phyloP scores from a whole-genome alignment of 1,140 invertebrate species.

The Periplaneta americana region DNA sequence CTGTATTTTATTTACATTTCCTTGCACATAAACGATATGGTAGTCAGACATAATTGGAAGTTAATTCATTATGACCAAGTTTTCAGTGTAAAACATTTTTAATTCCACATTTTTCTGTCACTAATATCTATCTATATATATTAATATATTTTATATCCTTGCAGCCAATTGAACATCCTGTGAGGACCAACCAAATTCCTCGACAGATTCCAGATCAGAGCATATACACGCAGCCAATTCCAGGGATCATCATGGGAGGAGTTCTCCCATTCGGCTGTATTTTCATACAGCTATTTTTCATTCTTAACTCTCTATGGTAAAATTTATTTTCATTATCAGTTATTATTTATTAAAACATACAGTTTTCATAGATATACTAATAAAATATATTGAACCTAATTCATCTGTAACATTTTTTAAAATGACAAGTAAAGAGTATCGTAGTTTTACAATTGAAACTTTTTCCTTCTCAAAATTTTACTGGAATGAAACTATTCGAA shows the following conservation, averaged over 20 bases:
- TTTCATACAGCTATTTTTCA: slow-evolving; percentile 99
- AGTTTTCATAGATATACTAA: neutral
- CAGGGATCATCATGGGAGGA: slow-evolving; percentile 94
- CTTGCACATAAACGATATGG: too few species aligned
- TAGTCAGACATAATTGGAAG: too few species aligned
- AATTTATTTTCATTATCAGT: too few species aligned
- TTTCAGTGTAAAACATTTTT: too few species aligned
- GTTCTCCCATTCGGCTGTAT: slow-evolving; percentile 98
- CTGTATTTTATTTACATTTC: too few species aligned
- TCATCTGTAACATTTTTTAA: neutral
- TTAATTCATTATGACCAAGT: too few species aligned
- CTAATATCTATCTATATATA: neutral
- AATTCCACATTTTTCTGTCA: neutral
- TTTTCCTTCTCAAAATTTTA: too few species aligned
- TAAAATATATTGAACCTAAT: neutral
- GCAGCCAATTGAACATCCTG: slow-evolving; percentile 90
- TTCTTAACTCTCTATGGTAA: slow-evolving; percentile 95
- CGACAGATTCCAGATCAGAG: slow-evolving; percentile 97
- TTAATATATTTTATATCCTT: slow-evolving; percentile 23
- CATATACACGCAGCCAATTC: slow-evolving; percentile 90
- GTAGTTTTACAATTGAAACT: too few species aligned
- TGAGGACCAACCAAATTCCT: slow-evolving; percentile 97
- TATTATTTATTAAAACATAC: neutral
- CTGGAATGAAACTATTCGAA: too few species aligned
- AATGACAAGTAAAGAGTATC: too few species aligned